A percentile compares a stretch with the other conserved stretches of the same genome.
These are phyloP conservation scores for Eupithecia tripunctaria DNA, from an alignment of 2,888 invertebrate genomes.

Conservation along the genomic window DNA sequence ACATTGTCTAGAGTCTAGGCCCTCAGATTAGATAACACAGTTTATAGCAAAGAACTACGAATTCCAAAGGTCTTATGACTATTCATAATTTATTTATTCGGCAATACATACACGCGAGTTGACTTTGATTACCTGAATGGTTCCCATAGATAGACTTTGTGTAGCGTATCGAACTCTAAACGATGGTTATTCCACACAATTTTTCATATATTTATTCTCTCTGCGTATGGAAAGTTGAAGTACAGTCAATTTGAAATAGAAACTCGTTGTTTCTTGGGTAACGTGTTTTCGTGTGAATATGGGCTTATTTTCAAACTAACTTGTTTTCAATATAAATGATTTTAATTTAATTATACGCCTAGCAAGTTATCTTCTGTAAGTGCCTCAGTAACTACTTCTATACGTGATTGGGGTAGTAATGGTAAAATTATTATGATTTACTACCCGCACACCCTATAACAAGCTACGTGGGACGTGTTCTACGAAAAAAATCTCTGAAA, in stretches of 20 bases:
- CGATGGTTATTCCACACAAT: too few relatives aligned
- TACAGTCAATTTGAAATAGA: too few relatives aligned
- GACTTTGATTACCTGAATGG: neutral
- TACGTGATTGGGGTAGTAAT: slow-evolving; percentile 2
- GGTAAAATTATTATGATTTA: neutral
- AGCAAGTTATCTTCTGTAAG: too few relatives aligned
- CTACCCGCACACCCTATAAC: neutral
- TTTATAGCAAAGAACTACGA: neutral
- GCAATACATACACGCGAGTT: neutral
- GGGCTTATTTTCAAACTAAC: neutral
- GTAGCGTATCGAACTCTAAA: too few relatives aligned
- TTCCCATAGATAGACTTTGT: too few relatives aligned
- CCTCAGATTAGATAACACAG: neutral
- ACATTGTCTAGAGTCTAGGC: too few relatives aligned
- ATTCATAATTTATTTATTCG: too few relatives aligned
- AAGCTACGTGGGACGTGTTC: neutral
- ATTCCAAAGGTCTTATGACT: too few relatives aligned
- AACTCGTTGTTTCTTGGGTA: neutral
- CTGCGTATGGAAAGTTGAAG: too few relatives aligned
- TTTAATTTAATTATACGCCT: neutral
- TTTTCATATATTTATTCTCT: too few relatives aligned
- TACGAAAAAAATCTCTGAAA: neutral
- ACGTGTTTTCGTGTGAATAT: neutral
- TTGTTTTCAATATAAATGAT: neutral
- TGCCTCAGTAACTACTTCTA: neutral